Base-by-base conservation (phyloP, 2,888 invertebrate species). In the Sinhomidia bicolor region DNA sequence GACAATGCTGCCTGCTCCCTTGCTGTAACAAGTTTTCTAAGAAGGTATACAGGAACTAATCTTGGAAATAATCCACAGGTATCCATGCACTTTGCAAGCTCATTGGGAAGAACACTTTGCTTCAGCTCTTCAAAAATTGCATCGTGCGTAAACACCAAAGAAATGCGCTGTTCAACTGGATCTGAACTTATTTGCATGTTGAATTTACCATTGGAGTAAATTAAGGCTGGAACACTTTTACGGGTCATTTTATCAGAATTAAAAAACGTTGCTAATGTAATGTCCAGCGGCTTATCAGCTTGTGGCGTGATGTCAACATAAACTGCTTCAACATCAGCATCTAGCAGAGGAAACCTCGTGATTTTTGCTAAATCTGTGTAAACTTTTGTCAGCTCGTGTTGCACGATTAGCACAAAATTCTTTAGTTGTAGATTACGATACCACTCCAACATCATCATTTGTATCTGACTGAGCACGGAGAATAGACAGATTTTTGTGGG, bases 61-160 rank as follows among this genome's bases (percentile, higher is more conserved):
- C 89, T 80, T 20, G 90, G 90, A 7, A 68, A 84, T 0, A 90
- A n/a, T 7, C 89, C 87, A n/a, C 74, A 47, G 23, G 4, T 54
- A 6, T 32, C 4, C 74, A 51, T 41, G 12, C 68, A 26, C 54
- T 23, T 82, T 57, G 20, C 54, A 51, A 41, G 41, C 10, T 20
- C 57, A 36, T 10, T 23, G 26, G n/a, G 20, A 23, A 87, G 65
- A n/a, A 51, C 51, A 26, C 36, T 82, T 14, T 23, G n/a, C 41
- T 41, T 78, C 12, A 23, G 74, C 4, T 74, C 26, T 3, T 20
- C 12, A 68, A 65, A 68, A 6, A 12, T 60, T 0, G 23, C 65
- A 12, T 60, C 36, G 29, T 65, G 44, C 4, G 47, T 17, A 1
- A 62, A 4, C 0, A 54, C 10, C 41, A 65, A 29, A 6, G 5